Evolutionary conservation across 2,113 vertebrate genomes (phyloP).

Genomic region (Nipponia nippon): DNA sequence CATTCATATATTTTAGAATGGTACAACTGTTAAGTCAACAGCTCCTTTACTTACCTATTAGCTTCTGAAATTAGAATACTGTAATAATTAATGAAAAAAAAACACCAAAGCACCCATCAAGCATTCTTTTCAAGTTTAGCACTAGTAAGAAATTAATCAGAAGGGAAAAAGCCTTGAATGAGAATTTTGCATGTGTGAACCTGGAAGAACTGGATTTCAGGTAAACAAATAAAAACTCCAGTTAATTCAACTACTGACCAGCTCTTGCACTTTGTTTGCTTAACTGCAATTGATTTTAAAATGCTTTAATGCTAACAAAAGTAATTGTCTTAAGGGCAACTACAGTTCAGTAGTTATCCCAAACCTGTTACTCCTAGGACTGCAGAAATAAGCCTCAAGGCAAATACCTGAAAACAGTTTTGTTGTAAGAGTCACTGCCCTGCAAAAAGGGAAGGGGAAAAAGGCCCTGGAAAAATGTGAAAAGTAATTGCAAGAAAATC

Average conservation of each 20-base stretch:
- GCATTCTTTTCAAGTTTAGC: not conserved
- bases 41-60: not conserved
- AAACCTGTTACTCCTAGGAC: not conserved
- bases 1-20: not conserved
- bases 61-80: not conserved
- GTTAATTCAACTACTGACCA: not conserved
- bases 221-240: not conserved
- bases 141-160: not conserved
- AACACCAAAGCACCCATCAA: not conserved
- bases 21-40: not conserved
- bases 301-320: not conserved
- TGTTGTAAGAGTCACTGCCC: not conserved
- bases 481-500: not conserved
- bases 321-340: not conserved
- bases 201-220: not conserved
- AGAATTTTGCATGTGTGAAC: not conserved
- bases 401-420: not conserved
- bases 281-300: not conserved
- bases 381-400: not conserved
- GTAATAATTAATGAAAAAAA: not conserved
- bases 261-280: not conserved
- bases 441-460: not conserved
- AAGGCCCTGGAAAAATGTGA: not conserved
- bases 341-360: not conserved
- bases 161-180: not conserved